phyloP scores from a whole-genome alignment of 92 coral and sea anemone species.

The Bergia sp. region DNA sequence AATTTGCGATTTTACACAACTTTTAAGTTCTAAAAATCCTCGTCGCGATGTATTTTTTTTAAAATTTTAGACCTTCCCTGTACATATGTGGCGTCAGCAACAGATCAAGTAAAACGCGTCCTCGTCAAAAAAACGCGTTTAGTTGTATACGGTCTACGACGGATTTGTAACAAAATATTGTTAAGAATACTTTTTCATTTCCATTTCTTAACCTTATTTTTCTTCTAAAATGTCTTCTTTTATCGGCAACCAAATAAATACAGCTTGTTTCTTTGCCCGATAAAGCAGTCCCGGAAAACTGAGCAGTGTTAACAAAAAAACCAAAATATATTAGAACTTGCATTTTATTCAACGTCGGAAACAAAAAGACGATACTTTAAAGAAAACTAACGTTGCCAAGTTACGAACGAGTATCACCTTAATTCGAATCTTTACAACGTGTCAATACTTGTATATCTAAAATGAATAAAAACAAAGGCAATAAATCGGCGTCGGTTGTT shows the following conservation, averaged over 20 bases:
- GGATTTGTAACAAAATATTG: too few relatives aligned
- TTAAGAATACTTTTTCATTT: too few relatives aligned
- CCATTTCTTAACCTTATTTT: neutral
- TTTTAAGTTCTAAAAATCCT: too few relatives aligned
- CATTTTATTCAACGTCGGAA: neutral
- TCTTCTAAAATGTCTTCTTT: neutral
- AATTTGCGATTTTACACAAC: too few relatives aligned
- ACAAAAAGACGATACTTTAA: neutral
- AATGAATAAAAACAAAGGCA: neutral
- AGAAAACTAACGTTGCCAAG: neutral
- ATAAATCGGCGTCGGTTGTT: neutral
- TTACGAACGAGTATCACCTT: neutral
- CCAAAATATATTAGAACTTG: too few relatives aligned
- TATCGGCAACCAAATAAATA: neutral
- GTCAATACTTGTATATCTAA: neutral
- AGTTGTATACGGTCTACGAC: too few relatives aligned
- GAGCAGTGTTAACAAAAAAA: too few relatives aligned
- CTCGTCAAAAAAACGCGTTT: too few relatives aligned
- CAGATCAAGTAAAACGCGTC: too few relatives aligned
- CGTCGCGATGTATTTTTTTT: too few relatives aligned
- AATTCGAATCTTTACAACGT: neutral
- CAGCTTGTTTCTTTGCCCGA: neutral
- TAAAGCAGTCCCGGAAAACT: neutral
- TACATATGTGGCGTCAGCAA: too few relatives aligned
- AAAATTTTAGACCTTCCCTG: too few relatives aligned